Percentiles rank a stretch among this genome's conserved stretches.
phyloP scores from a whole-genome alignment of 2,113 vertebrate species.

The Prietella phreatophila region DNA sequence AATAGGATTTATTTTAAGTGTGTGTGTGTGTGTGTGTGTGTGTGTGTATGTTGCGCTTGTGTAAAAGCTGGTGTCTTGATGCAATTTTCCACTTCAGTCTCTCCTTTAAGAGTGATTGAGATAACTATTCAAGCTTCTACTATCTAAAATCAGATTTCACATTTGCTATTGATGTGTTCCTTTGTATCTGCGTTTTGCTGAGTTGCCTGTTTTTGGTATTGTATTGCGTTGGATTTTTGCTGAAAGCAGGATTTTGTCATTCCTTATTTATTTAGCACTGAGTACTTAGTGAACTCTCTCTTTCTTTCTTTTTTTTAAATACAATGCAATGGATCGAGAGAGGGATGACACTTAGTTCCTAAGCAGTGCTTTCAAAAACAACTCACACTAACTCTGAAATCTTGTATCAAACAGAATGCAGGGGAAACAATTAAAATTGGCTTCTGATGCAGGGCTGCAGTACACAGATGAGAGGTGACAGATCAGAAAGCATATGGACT shows the following conservation, averaged over 20 bases:
- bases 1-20: conserved; percentile 25
- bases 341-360: conserved; percentile 24
- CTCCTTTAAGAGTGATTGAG: conserved; percentile 40
- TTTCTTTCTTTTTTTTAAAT: conserved; percentile 12
- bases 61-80: conserved; percentile 47
- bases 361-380: conserved; percentile 40
- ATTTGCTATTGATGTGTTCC: conserved; percentile 39
- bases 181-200: conserved; percentile 46
- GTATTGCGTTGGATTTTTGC: conserved; percentile 42
- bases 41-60: conserved; percentile 17
- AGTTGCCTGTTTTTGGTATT: conserved; percentile 38
- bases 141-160: conserved; percentile 48
- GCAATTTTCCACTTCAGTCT: conserved; percentile 50
- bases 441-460: conserved; percentile 5
- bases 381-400: conserved; percentile 41
- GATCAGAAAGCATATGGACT: background rate
- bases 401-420: background rate
- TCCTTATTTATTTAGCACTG: conserved; percentile 51
- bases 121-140: conserved; percentile 38
- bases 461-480: conserved; percentile 31
- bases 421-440: conserved; percentile 1
- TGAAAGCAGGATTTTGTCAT: conserved; percentile 58
- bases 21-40: background rate
- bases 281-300: conserved; percentile 47
- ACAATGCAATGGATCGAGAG: conserved; percentile 39